A percentile compares a stretch with the other conserved stretches of the same genome.
phyloP scores from a whole-genome alignment of 2,888 invertebrate genomes.

The Cynaeus angustus region DNA sequence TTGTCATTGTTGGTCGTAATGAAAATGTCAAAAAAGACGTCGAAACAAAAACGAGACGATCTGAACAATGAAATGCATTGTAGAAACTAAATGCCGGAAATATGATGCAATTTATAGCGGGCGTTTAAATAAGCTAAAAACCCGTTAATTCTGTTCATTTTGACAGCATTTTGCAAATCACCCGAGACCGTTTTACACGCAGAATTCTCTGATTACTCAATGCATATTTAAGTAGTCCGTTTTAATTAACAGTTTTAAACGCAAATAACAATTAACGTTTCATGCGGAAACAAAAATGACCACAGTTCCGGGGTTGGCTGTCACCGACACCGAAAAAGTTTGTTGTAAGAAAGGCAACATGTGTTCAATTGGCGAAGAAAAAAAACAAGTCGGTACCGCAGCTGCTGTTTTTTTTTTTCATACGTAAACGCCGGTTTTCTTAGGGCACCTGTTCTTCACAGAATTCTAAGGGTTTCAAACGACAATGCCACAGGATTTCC shows the following conservation, averaged over 20 bases:
- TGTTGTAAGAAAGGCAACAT: not conserved
- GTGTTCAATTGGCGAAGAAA: slow-evolving; percentile 5
- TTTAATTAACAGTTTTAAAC: slow-evolving; percentile 38
- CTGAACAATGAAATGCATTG: slow-evolving; percentile 40
- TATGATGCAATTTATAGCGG: slow-evolving; percentile 45
- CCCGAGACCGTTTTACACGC: slow-evolving; percentile 39
- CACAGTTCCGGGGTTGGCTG: too few species aligned
- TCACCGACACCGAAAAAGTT: too few species aligned
- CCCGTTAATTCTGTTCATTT: slow-evolving; percentile 44
- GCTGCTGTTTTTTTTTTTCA: slow-evolving; percentile 15
- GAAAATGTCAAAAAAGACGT: slow-evolving; percentile 13
- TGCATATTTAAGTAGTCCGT: slow-evolving; percentile 44
- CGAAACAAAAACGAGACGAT: not conserved
- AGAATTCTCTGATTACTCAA: slow-evolving; percentile 41
- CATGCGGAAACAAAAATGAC: not conserved
- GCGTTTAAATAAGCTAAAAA: slow-evolving; percentile 49
- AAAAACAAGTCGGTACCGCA: not conserved
- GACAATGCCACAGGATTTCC: not conserved
- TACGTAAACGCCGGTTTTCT: slow-evolving; percentile 5
- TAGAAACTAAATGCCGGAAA: slow-evolving; percentile 43
- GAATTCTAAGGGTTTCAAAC: not conserved
- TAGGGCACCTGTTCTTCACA: slow-evolving; percentile 12
- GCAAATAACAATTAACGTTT: slow-evolving; percentile 15
- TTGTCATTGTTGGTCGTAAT: slow-evolving; percentile 2
- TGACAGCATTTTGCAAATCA: slow-evolving; percentile 46